Evolutionary conservation across 92 coral and sea anemone genomes (phyloP), one percentile per base, ranked within the genome.

Genomic region (Palythoa grandiflora): DNA sequence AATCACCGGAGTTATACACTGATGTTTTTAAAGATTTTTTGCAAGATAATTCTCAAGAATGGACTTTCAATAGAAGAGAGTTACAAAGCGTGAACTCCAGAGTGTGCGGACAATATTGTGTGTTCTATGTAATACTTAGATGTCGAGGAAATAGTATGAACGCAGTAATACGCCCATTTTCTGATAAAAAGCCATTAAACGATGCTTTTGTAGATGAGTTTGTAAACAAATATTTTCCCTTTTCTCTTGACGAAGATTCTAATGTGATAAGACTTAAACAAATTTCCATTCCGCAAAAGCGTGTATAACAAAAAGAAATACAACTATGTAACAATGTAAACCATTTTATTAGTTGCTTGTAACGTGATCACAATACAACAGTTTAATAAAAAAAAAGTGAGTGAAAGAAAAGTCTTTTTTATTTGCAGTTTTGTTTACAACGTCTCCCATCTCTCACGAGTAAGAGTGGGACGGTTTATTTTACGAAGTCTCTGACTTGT

Each of bases 101-200:
- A 28, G 91, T 91, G 21, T 91, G 96, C 66, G 93, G 94, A 12
- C 94, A 91, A 59, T 93, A 89, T 73, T 86, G 92, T n/a, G 60
- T 93, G 37, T 93, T 74, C 70, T 93, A 54, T 60, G 73, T 38
- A 19, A 63, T 92, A 37, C 50, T 74, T 19, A 83, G 93, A 57
- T 75, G 88, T 81, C 63, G 90, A 19, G 78, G 83, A 61, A 75
- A 84, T 16, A 59, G 73, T n/a, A 79, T 83, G 93, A 70, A 88
- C 15, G 57, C 84, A 21, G 88, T 90, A 59, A 89, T 91, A 57
- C 84, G 73, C 47, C 39, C 36, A 1, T 90, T 89, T 87, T 51
- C 80, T 47, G 87, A 53, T 16, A 81, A 90, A 74, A 87, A 84
- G 15, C 60, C 19, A 16, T 28, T 72, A 77, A 93, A 93, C 51